phyloP scores from a whole-genome alignment of 2,797 vertebrate species.

The Cuculus canorus region DNA sequence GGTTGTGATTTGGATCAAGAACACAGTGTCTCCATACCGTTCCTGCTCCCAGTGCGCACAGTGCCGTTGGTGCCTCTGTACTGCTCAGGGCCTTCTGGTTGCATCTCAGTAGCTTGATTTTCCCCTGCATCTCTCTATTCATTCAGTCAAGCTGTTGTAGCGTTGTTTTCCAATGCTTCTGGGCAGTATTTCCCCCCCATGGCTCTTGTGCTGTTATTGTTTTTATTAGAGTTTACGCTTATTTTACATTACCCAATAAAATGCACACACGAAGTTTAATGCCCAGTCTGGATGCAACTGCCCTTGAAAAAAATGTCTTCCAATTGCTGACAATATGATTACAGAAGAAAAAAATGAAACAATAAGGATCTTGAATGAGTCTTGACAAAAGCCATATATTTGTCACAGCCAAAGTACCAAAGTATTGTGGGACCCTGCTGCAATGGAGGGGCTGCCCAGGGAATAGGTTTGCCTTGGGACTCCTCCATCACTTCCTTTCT shows the following conservation, averaged over 20 bases:
- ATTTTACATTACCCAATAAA: not conserved
- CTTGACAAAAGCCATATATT: not conserved
- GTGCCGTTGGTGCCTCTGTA: not conserved
- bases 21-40: fast-evolving
- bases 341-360: not conserved
- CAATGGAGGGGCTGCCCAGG: not conserved
- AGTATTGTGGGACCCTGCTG: not conserved
- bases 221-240: not conserved
- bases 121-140: not conserved
- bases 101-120: not conserved
- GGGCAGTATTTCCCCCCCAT: not conserved
- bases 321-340: not conserved
- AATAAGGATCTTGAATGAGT: not conserved
- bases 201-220: not conserved
- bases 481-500: not conserved
- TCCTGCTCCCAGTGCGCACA: fast-evolving
- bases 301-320: not conserved
- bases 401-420: not conserved
- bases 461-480: not conserved
- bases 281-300: not conserved
- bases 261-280: not conserved
- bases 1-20: not conserved
- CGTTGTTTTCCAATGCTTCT: not conserved
- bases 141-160: not conserved
- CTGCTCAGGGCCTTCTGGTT: not conserved